Evolutionary conservation across 2,888 invertebrate species (phyloP).

Genomic region (Deilephila porcellus): DNA sequence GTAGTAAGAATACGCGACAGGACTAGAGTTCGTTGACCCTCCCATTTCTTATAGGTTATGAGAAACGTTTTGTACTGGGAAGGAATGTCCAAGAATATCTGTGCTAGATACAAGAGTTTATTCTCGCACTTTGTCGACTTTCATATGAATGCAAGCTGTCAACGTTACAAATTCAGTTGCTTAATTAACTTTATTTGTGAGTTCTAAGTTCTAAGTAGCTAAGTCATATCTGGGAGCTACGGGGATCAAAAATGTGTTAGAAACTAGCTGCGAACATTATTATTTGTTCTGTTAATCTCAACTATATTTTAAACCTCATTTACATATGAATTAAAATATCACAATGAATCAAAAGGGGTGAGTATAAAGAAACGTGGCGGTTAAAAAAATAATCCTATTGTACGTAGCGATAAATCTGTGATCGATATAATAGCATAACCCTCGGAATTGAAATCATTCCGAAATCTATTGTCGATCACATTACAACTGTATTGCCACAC

Average conservation of each 20-base stretch:
- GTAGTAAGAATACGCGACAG: conserved; percentile 21
- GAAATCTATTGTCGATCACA: neutral
- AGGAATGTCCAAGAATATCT: conserved; percentile 60
- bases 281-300: too few species aligned
- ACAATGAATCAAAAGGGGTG: too few species aligned
- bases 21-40: conserved; percentile 55
- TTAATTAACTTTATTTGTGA: too few species aligned
- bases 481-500: conserved; percentile 33
- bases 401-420: too few species aligned
- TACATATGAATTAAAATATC: too few species aligned
- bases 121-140: conserved; percentile 35
- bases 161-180: neutral
- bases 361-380: too few species aligned
- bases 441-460: neutral
- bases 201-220: neutral
- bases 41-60: conserved; percentile 43
- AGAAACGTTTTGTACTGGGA: conserved; percentile 56
- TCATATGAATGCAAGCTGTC: neutral
- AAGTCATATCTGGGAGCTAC: neutral
- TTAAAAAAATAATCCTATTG: conserved; percentile 4
- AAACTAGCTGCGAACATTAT: too few species aligned
- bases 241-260: too few species aligned
- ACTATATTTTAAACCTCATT: too few species aligned
- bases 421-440: conserved; percentile 11
- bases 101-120: conserved; percentile 52